Evolutionary conservation across 2,888 invertebrate genomes (phyloP).

Genomic region (Xanthia icteritia): DNA sequence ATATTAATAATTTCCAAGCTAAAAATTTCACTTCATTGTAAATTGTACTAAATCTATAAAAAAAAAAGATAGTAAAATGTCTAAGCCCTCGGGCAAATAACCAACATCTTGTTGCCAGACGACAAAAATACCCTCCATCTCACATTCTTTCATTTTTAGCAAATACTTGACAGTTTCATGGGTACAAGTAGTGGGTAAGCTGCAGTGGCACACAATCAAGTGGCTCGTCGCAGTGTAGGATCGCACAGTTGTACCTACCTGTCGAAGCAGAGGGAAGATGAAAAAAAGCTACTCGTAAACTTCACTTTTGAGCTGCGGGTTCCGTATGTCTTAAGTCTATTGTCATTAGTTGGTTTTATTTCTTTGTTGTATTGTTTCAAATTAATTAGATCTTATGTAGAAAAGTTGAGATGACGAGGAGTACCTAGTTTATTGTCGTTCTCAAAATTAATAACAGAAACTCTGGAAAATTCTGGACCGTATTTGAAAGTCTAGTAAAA

Average conservation of each 20-base stretch:
- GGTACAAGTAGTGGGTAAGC: slow-evolving; percentile 42
- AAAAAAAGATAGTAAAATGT: not conserved
- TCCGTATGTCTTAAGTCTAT: slow-evolving; percentile 32
- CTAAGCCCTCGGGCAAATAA: not conserved
- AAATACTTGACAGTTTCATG: slow-evolving; percentile 47
- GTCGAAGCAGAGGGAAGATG: slow-evolving; percentile 49
- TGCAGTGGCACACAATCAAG: slow-evolving; percentile 45
- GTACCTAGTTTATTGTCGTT: not conserved
- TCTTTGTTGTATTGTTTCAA: not conserved
- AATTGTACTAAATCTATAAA: not conserved
- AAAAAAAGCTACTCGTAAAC: slow-evolving; percentile 29
- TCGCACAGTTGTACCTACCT: slow-evolving; percentile 68
- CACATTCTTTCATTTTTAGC: slow-evolving; percentile 34
- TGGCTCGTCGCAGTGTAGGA: slow-evolving; percentile 44
- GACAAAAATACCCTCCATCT: slow-evolving; percentile 16
- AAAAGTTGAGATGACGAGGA: not conserved
- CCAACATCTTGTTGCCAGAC: slow-evolving; percentile 2
- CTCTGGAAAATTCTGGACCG: not conserved
- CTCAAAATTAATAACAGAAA: not conserved
- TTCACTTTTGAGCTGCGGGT: slow-evolving; percentile 6
- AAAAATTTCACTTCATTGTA: too few relatives aligned
- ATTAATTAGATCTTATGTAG: not conserved
- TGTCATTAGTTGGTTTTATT: not conserved
- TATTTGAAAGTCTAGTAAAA: not conserved
- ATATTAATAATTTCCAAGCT: not conserved